Conservation (phyloP, 2,888 invertebrate species). For the Cerastoderma edule region DNA sequence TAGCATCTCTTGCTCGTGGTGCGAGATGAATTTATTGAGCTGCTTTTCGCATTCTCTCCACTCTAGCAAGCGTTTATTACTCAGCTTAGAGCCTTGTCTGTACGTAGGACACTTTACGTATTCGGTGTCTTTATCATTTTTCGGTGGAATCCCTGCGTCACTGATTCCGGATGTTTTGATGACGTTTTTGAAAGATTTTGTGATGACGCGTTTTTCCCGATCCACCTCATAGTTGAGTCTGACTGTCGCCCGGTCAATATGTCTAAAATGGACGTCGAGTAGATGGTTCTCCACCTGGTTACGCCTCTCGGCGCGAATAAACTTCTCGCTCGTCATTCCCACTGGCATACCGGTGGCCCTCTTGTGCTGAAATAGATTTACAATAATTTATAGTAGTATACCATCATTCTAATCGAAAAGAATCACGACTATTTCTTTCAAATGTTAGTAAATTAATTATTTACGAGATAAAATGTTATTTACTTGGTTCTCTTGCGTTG, state of each 20-base stretch:
- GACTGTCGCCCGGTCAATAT: constrained; percentile 62
- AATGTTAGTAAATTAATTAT: too few species aligned
- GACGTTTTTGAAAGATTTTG: constrained; percentile 59
- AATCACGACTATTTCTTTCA: too few species aligned
- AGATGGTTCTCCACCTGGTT: constrained; percentile 67
- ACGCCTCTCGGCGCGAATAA: constrained; percentile 68
- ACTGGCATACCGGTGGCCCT: constrained; percentile 42
- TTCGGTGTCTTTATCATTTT: constrained; percentile 61
- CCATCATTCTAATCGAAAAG: too few species aligned
- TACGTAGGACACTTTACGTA: constrained; percentile 63
- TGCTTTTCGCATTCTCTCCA: constrained; percentile 68
- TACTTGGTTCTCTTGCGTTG: too few species aligned
- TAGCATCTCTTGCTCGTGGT: constrained; percentile 44
- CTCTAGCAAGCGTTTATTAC: constrained; percentile 63
- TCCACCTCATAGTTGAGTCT: constrained; percentile 62
- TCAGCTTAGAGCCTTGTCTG: constrained; percentile 58
- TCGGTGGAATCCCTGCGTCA: constrained; percentile 64
- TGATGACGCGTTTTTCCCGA: constrained; percentile 64
- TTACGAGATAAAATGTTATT: too few species aligned
- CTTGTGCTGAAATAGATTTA: constrained; percentile 33
- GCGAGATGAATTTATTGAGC: constrained; percentile 50
- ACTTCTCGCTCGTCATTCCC: constrained; percentile 62
- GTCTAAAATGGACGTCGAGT: constrained; percentile 58
- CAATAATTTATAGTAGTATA: background rate
- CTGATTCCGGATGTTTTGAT: constrained; percentile 69